Base-by-base conservation (phyloP, 1,140 invertebrate species). In the Lepidurus apus region DNA sequence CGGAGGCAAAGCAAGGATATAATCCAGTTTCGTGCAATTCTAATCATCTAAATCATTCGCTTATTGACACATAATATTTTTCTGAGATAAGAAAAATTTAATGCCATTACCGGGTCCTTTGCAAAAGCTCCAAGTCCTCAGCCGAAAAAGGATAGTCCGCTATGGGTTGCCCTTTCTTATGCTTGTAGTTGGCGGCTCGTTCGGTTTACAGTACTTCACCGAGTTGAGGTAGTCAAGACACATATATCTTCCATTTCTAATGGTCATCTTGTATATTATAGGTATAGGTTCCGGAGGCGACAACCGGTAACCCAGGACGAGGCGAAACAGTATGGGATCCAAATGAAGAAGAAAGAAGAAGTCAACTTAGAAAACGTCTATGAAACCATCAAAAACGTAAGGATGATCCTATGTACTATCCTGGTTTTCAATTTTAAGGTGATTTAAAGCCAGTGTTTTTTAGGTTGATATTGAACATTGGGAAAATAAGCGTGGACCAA, bases 401-500 rank as follows among this genome's bases (percentile, higher is more conserved):
- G 79, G 34, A 43, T 11, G 53, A 79, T 65, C 26, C 44, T 45
- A 47, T 80, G 74, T 75, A 21, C 42, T 17, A 75, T 43, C 21
- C 78, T 73, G 42, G 21, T 6, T 78, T 24, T 34, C 7, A 78
- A 42, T 78, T 9, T 1, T 42, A 44, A 76, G 74, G 34, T 34
- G 4, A 34, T 34, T 34, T 75, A 73, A 74, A 81, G 74, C 34
- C 24, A 77, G 24, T 53, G 77, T 78, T 80, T 81, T 83, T 24
- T 73, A 88, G 80, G 76, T 92, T 10, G 91, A 95, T 84, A 89
- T 93, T 81, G 90, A 94, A 79, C 88, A 90, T 81, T 95, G 93
- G 93, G 87, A 92, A 83, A 93, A 94, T 82, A 89, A 91, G 79
- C 85, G 93, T 83, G 92, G 92, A 3, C 90, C 92, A 7, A 86